Evolutionary conservation across 2,113 vertebrate genomes (phyloP).

Genomic region (Albula glossodonta): DNA sequence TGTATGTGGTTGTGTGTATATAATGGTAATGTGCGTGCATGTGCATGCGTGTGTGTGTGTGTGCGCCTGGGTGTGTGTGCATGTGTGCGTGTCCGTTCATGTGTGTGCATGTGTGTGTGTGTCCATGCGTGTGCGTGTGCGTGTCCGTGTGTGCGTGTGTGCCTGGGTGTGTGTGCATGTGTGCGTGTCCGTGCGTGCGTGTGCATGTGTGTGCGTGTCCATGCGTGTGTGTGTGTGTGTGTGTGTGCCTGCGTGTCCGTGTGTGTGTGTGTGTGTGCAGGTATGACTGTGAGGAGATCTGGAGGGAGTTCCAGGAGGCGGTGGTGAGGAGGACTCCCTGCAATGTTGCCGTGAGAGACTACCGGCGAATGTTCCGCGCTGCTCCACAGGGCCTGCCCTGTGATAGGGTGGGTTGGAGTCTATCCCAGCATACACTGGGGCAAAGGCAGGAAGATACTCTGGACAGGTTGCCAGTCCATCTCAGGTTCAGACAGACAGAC

Average conservation of each 20-base stretch:
- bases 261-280: conserved; percentile 41
- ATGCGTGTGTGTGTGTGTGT: too few species aligned
- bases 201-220: not conserved
- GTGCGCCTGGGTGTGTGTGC: too few species aligned
- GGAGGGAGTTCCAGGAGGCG: conserved; percentile 67
- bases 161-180: too few species aligned
- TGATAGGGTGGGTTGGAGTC: conserved; percentile 48
- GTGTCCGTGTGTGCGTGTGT: not conserved
- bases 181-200: not conserved
- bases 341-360: conserved; percentile 60
- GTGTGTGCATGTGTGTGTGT: not conserved
- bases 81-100: not conserved
- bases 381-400: conserved; percentile 61
- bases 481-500: too few species aligned
- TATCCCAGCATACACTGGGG: too few species aligned
- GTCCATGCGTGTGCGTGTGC: too few species aligned
- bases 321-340: conserved; percentile 59
- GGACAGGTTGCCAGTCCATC: too few species aligned
- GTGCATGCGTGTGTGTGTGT: too few species aligned
- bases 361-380: conserved; percentile 57
- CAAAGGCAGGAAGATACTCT: too few species aligned
- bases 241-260: not conserved
- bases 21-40: too few species aligned
- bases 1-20: too few species aligned
- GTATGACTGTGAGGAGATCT: conserved; percentile 70